phyloP scores from a whole-genome alignment of 2,797 vertebrate genomes.

The Clarias pachynema region DNA sequence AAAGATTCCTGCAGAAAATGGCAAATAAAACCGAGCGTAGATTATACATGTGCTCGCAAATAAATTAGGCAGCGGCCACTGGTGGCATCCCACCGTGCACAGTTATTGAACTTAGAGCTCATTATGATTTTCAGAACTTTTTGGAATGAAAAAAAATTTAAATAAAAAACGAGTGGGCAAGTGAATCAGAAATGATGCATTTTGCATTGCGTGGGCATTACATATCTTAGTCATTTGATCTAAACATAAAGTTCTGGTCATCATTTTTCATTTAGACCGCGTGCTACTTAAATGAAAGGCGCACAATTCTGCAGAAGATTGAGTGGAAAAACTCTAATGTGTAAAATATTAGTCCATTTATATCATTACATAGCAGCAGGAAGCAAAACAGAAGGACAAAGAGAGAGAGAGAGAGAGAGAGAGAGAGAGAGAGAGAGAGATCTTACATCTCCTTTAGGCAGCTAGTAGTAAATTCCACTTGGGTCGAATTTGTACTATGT shows the following conservation, averaged over 20 bases:
- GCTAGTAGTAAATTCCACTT: too few species aligned
- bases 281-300: background rate
- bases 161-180: constrained; percentile 57
- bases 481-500: too few species aligned
- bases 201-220: constrained; percentile 28
- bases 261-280: background rate
- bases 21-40: constrained; percentile 75
- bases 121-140: constrained; percentile 68
- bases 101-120: constrained; percentile 70
- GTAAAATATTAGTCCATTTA: background rate
- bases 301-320: background rate
- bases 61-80: constrained; percentile 69
- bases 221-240: constrained; percentile 27
- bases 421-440: too few species aligned
- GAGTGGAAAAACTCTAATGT: background rate
- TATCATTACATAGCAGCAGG: background rate
- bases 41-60: constrained; percentile 75
- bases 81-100: constrained; percentile 67
- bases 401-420: too few species aligned
- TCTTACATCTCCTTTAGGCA: too few species aligned
- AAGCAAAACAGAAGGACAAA: background rate
- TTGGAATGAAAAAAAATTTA: background rate
- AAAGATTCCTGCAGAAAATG: constrained; percentile 76
- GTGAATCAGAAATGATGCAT: constrained; percentile 48
- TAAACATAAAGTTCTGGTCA: background rate